phyloP scores from a whole-genome alignment of 2,888 invertebrate species.

The Rhogogaster chlorosoma region DNA sequence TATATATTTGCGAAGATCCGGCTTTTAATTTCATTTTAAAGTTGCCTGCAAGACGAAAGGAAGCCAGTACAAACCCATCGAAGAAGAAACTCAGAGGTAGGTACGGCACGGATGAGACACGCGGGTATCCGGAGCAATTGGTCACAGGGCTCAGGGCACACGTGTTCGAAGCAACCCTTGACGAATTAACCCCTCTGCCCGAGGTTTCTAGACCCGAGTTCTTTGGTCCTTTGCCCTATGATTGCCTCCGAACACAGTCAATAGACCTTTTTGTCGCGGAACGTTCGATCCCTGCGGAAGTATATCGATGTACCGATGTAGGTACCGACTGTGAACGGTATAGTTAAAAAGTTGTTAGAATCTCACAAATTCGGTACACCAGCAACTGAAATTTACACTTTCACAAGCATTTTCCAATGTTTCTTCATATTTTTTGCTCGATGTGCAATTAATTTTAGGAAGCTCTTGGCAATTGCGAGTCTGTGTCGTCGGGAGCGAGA shows the following conservation, averaged over 20 bases:
- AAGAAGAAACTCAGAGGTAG: conserved; percentile 37
- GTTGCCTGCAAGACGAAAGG: conserved; percentile 12
- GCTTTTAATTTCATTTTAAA: conserved; percentile 33
- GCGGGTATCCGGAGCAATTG: conserved; percentile 76
- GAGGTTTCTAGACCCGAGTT: background rate
- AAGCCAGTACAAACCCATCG: background rate
- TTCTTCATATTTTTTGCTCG: background rate
- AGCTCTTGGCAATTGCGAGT: background rate
- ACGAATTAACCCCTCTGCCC: conserved; percentile 68
- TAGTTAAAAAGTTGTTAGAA: background rate
- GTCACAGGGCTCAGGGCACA: conserved; percentile 72
- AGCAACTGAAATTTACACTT: background rate
- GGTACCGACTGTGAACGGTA: background rate
- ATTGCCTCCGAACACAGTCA: conserved; percentile 28
- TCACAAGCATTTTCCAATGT: background rate
- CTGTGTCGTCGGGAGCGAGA: background rate
- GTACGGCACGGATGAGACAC: conserved; percentile 19
- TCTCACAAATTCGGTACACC: background rate
- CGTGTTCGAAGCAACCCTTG: conserved; percentile 73
- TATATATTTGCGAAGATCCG: background rate
- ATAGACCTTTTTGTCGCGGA: conserved; percentile 15
- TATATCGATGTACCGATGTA: background rate
- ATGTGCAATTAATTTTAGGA: conserved; percentile 7
- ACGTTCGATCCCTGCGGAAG: conserved; percentile 3
- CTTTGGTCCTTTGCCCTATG: conserved; percentile 7